phyloP scores from a whole-genome alignment of 2,888 invertebrate species.

The Sesia apiformis region DNA sequence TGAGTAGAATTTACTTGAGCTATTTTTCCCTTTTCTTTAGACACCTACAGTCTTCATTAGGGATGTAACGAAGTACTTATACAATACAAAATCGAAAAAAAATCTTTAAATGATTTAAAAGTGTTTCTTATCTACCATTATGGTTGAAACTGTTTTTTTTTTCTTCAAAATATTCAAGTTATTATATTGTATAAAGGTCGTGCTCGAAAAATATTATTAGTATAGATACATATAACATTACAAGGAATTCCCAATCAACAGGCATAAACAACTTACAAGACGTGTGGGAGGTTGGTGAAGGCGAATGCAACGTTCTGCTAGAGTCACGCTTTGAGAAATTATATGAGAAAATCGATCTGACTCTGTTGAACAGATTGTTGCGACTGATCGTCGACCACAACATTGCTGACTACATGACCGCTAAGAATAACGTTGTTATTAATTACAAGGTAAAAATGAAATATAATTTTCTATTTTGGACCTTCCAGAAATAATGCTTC shows the following conservation, averaged over 20 bases:
- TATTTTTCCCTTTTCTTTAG: background rate
- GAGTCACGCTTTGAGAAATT: constrained; percentile 98
- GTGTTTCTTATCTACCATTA: background rate
- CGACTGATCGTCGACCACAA: constrained; percentile 99
- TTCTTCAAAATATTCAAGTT: background rate
- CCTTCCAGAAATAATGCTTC: no score
- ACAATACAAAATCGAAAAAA: background rate
- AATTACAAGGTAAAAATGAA: constrained; percentile 87
- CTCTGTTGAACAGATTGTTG: constrained; percentile 94
- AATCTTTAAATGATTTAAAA: background rate
- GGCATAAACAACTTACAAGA: constrained; percentile 97
- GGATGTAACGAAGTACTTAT: background rate
- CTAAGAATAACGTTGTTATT: constrained; percentile 99
- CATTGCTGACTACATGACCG: constrained; percentile 99
- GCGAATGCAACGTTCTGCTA: constrained; percentile 97
- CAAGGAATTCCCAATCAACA: constrained; percentile 19
- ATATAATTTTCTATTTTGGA: background rate
- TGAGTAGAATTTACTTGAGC: background rate
- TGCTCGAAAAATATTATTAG: no score
- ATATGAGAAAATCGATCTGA: constrained; percentile 99
- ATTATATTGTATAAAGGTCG: background rate
- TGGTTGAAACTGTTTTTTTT: background rate
- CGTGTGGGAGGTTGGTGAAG: constrained; percentile 99
- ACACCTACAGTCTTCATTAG: no score
- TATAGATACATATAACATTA: no score